Base-by-base conservation (phyloP, 2,888 invertebrate genomes). In the Nesidiocoris tenuis region DNA sequence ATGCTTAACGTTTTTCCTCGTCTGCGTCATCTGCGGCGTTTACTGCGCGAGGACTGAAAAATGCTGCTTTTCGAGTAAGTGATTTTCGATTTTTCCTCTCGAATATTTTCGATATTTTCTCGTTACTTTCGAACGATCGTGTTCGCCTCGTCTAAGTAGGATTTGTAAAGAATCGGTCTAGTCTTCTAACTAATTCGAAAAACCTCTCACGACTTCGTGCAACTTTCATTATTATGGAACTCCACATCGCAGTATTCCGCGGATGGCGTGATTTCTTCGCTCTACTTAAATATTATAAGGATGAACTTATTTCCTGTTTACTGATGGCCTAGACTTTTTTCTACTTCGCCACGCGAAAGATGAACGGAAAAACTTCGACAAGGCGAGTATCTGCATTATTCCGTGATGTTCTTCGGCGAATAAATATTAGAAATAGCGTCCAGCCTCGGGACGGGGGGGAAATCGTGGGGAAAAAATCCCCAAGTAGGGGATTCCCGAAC, bases 11-110 rank as follows among this genome's bases (percentile, higher is more conserved):
- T 85, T 86, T 74, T 85, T 88, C 79, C 83, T 88, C 55, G 83
- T 88, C 55, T 83, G 87, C 77, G 84, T 88, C 76, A 87, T 87
- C 75, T 85, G 86, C 74, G 87, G 87, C 82, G 85, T 88, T 78
- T 88, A 88, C 82, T 87, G 87, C 75, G 84, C 87, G 76, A 85
- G 87, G 78, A 84, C 87, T 74, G 88, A 87, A 82, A 88, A 87
- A 82, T 88, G 88, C 83, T 88, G 88, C 82, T 88, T 88, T 82
- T 87, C 87, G 82, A 85, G 88, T 88, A 84, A 88, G 88, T 86
- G 79, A 1, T 71, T 61, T 64, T 61, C 16, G 63, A 59, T 59
- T 19, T 19, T 54, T 59, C 2, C 59, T 19, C 3, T 59, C 3
- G n/a, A 39, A 39, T 39, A 12, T 7, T 59, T 5, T 3, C 59